Conservation (phyloP, 2,888 invertebrate genomes). For the Tiphia femorata region DNA sequence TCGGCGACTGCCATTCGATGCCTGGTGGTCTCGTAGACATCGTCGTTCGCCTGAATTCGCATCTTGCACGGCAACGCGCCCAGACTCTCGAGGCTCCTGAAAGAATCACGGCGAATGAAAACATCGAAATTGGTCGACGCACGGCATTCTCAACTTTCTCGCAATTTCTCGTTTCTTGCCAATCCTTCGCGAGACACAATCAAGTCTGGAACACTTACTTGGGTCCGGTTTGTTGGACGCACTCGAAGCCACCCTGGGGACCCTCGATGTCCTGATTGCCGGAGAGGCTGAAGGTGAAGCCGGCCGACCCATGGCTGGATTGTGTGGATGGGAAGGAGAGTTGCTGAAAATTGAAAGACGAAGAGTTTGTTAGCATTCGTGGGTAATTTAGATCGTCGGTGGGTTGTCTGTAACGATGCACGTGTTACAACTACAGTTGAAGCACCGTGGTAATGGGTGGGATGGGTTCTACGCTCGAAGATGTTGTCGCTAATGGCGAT, state of each 20-base stretch:
- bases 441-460: too few species aligned
- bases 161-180: neutral
- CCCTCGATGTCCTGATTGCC: conserved; percentile 85
- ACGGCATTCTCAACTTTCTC: neutral
- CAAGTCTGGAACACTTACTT: conserved; percentile 64
- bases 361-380: conserved; percentile 4
- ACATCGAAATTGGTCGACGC: neutral
- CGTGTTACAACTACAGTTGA: too few species aligned
- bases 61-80: conserved; percentile 90
- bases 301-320: conserved; percentile 71
- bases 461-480: too few species aligned
- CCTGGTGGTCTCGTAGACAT: conserved; percentile 93
- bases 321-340: conserved; percentile 80
- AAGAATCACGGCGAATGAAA: conserved; percentile 18
- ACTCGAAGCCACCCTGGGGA: conserved; percentile 93
- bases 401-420: conserved; percentile 41
- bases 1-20: conserved; percentile 93
- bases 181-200: neutral
- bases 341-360: conserved; percentile 72
- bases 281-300: conserved; percentile 84
- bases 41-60: conserved; percentile 94
- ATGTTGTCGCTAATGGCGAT: too few species aligned
- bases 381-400: neutral
- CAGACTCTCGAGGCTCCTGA: conserved; percentile 81
- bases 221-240: conserved; percentile 79